Evolutionary conservation across 1,140 invertebrate genomes (phyloP).

Genomic region (Cecropterus lyciades): DNA sequence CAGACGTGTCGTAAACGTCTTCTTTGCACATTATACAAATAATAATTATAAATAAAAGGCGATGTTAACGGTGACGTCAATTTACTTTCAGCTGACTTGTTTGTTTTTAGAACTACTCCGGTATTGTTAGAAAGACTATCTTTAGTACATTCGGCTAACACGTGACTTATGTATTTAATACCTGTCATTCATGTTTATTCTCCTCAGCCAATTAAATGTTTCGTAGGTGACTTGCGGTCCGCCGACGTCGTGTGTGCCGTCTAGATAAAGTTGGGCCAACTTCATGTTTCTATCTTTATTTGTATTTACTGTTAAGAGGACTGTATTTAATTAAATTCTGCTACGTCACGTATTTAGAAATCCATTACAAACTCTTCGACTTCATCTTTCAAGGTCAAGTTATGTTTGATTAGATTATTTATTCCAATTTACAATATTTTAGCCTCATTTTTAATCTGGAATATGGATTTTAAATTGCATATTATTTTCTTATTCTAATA

Average conservation of each 20-base stretch:
- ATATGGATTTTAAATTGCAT: too few species aligned
- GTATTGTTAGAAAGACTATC: slow-evolving; percentile 40
- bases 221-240: slow-evolving; percentile 24
- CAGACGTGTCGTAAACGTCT: slow-evolving; percentile 45
- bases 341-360: not conserved
- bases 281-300: slow-evolving; percentile 17
- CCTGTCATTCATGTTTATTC: slow-evolving; percentile 32
- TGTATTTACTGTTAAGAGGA: slow-evolving; percentile 8
- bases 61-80: slow-evolving; percentile 41
- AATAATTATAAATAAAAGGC: slow-evolving; percentile 45
- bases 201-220: slow-evolving; percentile 32
- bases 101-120: slow-evolving; percentile 43
- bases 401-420: too few species aligned
- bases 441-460: too few species aligned
- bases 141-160: slow-evolving; percentile 23
- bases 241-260: slow-evolving; percentile 6
- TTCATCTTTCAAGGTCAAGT: too few species aligned
- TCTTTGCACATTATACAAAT: slow-evolving; percentile 47
- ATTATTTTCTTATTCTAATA: too few species aligned
- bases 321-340: not conserved
- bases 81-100: slow-evolving; percentile 39
- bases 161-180: slow-evolving; percentile 30
- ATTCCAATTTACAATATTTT: too few species aligned
- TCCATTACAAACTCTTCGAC: too few species aligned
- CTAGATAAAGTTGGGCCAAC: slow-evolving; percentile 18